Evolutionary conservation across 1,140 invertebrate genomes (phyloP).

Genomic region (Drosophila fuyamai): DNA sequence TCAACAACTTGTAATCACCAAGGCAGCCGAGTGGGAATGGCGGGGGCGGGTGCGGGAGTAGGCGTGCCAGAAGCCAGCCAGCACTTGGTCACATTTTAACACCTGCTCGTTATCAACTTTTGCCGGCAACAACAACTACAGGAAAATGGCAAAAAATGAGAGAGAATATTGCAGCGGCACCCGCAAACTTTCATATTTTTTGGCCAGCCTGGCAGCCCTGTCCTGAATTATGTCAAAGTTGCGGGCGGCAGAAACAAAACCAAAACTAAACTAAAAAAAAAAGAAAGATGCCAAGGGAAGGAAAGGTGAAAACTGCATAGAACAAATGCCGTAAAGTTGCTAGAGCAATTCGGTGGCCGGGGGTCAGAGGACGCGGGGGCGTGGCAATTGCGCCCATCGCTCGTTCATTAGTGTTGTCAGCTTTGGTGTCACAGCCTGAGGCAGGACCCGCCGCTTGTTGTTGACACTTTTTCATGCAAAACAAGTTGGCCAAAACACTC

Average conservation of each 20-base stretch:
- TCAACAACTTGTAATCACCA: constrained; percentile 82
- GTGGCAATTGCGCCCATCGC: constrained; percentile 40
- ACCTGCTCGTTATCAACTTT: constrained; percentile 83
- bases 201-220: constrained; percentile 64
- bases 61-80: constrained; percentile 56
- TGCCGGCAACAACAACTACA: constrained; percentile 62
- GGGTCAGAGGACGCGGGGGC: constrained; percentile 12
- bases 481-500: constrained; percentile 51
- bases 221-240: constrained; percentile 82
- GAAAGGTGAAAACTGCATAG: constrained; percentile 65
- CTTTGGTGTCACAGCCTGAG: constrained; percentile 64
- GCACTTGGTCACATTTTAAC: constrained; percentile 81
- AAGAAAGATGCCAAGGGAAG: constrained; percentile 19
- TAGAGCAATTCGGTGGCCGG: constrained; percentile 4
- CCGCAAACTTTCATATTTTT: constrained; percentile 69
- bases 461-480: constrained; percentile 68
- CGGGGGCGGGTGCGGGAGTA: background rate
- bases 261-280: constrained; percentile 16
- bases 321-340: constrained; percentile 74
- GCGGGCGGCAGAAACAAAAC: constrained; percentile 36
- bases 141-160: constrained; percentile 32
- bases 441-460: constrained; percentile 50
- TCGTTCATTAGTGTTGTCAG: constrained; percentile 79
- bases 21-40: constrained; percentile 11
- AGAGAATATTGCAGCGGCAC: constrained; percentile 59